phyloP scores from a whole-genome alignment of 2,797 vertebrate species.

The Falco berigora region DNA sequence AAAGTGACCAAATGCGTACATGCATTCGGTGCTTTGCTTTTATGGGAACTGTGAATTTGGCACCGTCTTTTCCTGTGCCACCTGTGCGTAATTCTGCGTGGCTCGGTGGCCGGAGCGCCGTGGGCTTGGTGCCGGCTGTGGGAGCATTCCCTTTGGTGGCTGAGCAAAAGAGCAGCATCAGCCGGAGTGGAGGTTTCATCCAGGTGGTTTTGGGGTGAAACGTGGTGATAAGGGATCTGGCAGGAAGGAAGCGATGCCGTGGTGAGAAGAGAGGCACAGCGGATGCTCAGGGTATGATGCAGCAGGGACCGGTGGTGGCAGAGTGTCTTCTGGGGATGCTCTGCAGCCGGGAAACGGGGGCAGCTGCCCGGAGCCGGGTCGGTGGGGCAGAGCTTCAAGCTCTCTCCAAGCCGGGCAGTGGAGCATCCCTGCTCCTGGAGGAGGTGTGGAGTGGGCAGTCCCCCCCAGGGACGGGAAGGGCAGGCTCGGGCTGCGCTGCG shows the following conservation, averaged over 20 bases:
- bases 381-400: neutral
- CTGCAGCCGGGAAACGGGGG: neutral
- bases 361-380: neutral
- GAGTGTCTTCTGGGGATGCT: neutral
- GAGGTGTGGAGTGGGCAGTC: neutral
- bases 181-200: neutral
- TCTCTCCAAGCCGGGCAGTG: neutral
- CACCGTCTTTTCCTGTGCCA: neutral
- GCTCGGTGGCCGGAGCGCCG: neutral
- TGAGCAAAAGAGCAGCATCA: neutral
- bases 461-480: neutral
- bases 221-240: neutral
- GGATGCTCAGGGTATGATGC: neutral
- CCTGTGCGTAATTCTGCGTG: neutral
- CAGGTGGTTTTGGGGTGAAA: neutral
- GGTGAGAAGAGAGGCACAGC: neutral
- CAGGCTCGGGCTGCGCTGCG: rapidly evolving
- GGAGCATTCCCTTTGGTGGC: neutral
- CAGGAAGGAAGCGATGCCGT: neutral
- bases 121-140: neutral
- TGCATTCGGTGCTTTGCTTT: neutral
- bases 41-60: neutral
- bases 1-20: neutral
- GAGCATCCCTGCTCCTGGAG: neutral
- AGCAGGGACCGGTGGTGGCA: neutral